Evolutionary conservation across 2,113 vertebrate species (phyloP).

Genomic region (Chaenogobius annularis): DNA sequence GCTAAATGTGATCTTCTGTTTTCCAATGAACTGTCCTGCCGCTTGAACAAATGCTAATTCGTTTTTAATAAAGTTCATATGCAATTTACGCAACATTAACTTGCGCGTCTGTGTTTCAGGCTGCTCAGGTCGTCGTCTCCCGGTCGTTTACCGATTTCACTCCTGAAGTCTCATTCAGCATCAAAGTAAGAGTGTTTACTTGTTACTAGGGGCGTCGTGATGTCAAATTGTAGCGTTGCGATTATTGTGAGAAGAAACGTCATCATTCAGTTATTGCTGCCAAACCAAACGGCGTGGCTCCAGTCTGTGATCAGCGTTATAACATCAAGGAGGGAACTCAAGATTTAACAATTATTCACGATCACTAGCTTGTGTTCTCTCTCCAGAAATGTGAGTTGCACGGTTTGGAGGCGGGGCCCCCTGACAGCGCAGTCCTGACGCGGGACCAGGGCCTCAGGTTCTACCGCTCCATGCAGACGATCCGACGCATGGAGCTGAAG

Average conservation of each 20-base stretch:
- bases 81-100: no score
- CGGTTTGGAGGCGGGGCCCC: constrained; percentile 85
- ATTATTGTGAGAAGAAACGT: no score
- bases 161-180: constrained; percentile 86
- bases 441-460: constrained; percentile 91
- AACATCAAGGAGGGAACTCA: no score
- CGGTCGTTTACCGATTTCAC: constrained; percentile 87
- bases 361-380: background rate
- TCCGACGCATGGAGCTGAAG: constrained; percentile 95
- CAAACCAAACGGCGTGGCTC: no score
- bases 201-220: no score
- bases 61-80: background rate
- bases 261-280: no score
- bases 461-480: constrained; percentile 91
- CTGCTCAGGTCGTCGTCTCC: constrained; percentile 59
- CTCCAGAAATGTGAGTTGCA: constrained; percentile 88
- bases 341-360: no score
- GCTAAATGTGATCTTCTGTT: background rate
- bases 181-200: constrained; percentile 92
- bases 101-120: constrained; percentile 40
- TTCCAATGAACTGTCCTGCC: background rate
- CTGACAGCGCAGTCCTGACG: constrained; percentile 79
- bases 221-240: no score
- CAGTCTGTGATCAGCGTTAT: no score
- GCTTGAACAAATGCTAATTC: background rate